phyloP scores from a whole-genome alignment of 2,888 invertebrate genomes.

The Rotaria magnacalcarata region DNA sequence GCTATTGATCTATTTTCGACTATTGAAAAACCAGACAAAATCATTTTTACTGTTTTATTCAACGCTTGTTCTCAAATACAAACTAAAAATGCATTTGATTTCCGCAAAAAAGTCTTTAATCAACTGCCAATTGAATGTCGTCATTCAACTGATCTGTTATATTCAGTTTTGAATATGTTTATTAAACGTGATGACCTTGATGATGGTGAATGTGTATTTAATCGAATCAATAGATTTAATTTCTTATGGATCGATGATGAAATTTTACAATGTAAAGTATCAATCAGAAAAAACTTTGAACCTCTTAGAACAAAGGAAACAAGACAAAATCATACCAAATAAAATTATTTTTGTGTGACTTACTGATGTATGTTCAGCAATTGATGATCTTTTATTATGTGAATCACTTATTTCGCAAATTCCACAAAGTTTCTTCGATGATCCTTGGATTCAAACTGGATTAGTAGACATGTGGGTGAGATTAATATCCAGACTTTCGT shows the following conservation, averaged over 20 bases:
- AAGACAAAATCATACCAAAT: not conserved
- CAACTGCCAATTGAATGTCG: not conserved
- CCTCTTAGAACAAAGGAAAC: not conserved
- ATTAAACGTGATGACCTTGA: not conserved
- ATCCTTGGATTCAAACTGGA: not conserved
- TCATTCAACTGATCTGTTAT: not conserved
- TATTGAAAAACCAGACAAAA: not conserved
- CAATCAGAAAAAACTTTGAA: not conserved
- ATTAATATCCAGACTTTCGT: not conserved
- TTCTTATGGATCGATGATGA: not conserved
- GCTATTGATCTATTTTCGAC: not conserved
- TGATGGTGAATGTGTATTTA: not conserved
- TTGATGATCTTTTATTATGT: not conserved
- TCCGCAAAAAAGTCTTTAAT: not conserved
- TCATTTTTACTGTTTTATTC: not conserved
- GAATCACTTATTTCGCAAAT: not conserved
- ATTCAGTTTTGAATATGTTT: conserved; percentile 16
- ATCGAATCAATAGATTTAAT: not conserved
- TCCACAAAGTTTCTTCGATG: not conserved
- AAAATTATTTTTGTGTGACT: not conserved
- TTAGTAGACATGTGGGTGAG: not conserved
- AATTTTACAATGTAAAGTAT: not conserved
- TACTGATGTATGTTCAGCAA: not conserved
- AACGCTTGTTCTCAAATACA: not conserved
- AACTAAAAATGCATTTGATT: no score